Percentiles rank a stretch among this genome's conserved stretches.
phyloP scores from a whole-genome alignment of 1,140 invertebrate species.

The Bombus vancouverensis region DNA sequence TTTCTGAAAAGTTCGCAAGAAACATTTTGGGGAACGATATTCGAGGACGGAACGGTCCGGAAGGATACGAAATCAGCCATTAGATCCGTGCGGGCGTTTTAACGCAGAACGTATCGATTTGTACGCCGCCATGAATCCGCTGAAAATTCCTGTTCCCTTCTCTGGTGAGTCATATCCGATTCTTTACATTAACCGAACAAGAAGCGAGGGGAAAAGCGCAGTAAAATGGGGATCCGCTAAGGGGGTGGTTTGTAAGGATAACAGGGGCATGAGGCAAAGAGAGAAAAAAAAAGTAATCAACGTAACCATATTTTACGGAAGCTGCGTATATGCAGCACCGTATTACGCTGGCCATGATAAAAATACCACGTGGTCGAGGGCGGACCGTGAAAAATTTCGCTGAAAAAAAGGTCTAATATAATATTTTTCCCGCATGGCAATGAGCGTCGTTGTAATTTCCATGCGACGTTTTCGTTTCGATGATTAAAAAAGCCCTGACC shows the following conservation, averaged over 20 bases:
- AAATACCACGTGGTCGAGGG: slow-evolving; percentile 14
- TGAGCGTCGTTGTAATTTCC: slow-evolving; percentile 36
- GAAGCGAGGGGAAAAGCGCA: slow-evolving; percentile 50
- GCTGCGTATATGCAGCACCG: slow-evolving; percentile 32
- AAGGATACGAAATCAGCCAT: neutral
- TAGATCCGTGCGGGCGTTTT: neutral
- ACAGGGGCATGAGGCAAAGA: neutral
- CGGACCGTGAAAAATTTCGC: slow-evolving; percentile 25
- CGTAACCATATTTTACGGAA: slow-evolving; percentile 60
- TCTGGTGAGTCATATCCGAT: slow-evolving; percentile 64
- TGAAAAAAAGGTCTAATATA: slow-evolving; percentile 32
- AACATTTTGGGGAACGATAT: no score
- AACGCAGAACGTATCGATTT: slow-evolving; percentile 51
- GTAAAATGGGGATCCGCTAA: slow-evolving; percentile 22
- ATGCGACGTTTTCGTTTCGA: neutral
- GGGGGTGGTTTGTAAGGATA: slow-evolving; percentile 47
- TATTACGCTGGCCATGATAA: slow-evolving; percentile 47
- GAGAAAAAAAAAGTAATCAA: slow-evolving; percentile 55
- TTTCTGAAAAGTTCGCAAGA: no score
- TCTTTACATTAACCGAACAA: slow-evolving; percentile 47
- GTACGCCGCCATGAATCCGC: slow-evolving; percentile 42
- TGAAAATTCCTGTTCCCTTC: slow-evolving; percentile 50
- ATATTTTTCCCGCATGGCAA: slow-evolving; percentile 16
- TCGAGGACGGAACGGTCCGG: neutral
- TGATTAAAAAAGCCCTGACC: neutral